Evolutionary conservation across 1,140 invertebrate genomes (phyloP).

Genomic region (Trachymyrmex cornetzi): DNA sequence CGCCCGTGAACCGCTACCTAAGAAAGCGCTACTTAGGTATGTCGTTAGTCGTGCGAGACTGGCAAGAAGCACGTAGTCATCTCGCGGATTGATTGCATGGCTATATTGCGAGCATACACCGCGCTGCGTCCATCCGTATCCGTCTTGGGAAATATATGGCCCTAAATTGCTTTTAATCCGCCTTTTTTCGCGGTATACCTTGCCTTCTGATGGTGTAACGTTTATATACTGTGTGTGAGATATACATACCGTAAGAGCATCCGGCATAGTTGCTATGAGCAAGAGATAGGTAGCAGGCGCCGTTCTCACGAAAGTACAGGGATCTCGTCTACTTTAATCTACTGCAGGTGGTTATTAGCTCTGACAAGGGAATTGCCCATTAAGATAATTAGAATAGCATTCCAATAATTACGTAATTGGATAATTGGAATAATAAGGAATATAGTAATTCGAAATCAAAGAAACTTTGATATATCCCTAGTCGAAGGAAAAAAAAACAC

Average conservation of each 20-base stretch:
- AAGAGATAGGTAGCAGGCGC: conserved; percentile 36
- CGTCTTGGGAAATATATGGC: conserved; percentile 29
- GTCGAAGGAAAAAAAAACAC: background rate
- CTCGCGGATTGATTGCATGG: conserved; percentile 40
- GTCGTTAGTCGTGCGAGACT: conserved; percentile 27
- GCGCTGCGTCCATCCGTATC: background rate
- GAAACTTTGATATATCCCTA: background rate
- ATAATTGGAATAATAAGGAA: conserved; percentile 17
- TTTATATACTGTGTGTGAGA: conserved; percentile 40
- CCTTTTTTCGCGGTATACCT: conserved; percentile 15
- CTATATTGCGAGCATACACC: background rate
- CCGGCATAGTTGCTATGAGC: conserved; percentile 9
- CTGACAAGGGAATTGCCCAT: conserved; percentile 61
- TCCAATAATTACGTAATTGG: conserved; percentile 50
- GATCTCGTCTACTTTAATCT: conserved; percentile 30
- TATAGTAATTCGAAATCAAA: conserved; percentile 43
- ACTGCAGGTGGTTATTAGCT: conserved; percentile 70
- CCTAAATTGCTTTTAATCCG: conserved; percentile 29
- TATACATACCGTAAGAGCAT: conserved; percentile 50
- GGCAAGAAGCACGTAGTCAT: conserved; percentile 11
- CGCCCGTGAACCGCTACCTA: conserved; percentile 31
- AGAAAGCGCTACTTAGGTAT: conserved; percentile 19
- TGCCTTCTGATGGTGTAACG: conserved; percentile 15
- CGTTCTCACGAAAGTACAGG: conserved; percentile 37
- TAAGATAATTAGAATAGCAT: conserved; percentile 56